Evolutionary conservation across 2,797 vertebrate species (phyloP), one percentile per base, ranked within the genome.

Genomic region (Pogonophryne albipinna): DNA sequence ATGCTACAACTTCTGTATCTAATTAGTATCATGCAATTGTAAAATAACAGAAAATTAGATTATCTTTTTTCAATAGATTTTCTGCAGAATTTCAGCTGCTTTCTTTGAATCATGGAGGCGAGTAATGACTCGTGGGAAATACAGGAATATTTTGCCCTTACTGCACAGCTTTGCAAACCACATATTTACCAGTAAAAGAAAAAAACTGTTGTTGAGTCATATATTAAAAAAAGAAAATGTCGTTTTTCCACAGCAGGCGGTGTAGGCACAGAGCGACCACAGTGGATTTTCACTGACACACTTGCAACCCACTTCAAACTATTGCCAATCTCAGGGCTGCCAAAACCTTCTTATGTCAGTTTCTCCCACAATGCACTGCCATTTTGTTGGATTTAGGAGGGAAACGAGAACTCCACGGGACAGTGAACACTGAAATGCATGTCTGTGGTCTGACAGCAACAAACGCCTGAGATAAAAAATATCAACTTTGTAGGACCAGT

Each of bases 141-240:
- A 15, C 52, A 1, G 20, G 15, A 17, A 57, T 60, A 27, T 80
- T 62, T 52, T 71, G 46, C 53, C 23, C 56, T 7, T 20, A 44
- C 31, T 56, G 27, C 42, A 53, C 9, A 70, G 27, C 17, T 51
- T 46, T 41, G 17, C 55, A 75, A 81, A 79, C 64, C 23, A 31
- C 47, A 61, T 66, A 66, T 76, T 80, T 59, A 60, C 76, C 11
- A 11, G 6, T 66, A 55, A 17, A 59, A 15, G 23, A 45, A 64
- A 71, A 69, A 69, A 49, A 73, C 27, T 27, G 27, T 27, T 27
- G 79, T 80, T 85, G 84, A 85, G 71, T 92, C 87, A 90, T 71
- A 90, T 71, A 19, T 84, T 64, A 19, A 84, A 89, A 82, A 80
- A 80, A 69, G 5, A 58, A 71, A 61, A 6, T 0, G 6, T 46